A percentile compares a stretch with the other conserved stretches of the same genome.
Conservation (phyloP, 2,113 vertebrate species). For the Todiramphus saurophagus region DNA sequence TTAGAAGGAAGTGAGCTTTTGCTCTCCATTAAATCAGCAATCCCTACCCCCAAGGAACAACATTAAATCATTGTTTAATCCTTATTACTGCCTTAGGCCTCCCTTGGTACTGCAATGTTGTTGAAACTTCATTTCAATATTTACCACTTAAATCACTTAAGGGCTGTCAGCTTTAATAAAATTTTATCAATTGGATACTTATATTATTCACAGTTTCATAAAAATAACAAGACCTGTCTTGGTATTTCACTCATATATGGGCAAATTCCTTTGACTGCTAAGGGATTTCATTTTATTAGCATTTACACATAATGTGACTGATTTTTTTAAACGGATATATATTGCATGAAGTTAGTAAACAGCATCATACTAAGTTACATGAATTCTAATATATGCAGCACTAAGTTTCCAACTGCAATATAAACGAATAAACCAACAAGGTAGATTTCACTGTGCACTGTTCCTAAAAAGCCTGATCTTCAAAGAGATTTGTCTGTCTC, state of each 20-base stretch:
- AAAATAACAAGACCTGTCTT: conserved; percentile 78
- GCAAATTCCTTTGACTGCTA: conserved; percentile 75
- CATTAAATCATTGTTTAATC: conserved; percentile 80
- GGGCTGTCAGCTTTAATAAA: conserved; percentile 88
- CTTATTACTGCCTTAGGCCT: conserved; percentile 77
- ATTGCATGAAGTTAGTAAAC: conserved; percentile 27
- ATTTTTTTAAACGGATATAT: conserved; percentile 32
- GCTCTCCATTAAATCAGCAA: conserved; percentile 66
- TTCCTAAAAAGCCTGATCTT: neutral
- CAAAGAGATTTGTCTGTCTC: neutral
- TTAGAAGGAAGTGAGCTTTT: conserved; percentile 73
- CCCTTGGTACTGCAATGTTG: conserved; percentile 66
- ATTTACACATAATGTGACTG: conserved; percentile 56
- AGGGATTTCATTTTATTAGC: conserved; percentile 80
- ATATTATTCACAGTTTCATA: conserved; percentile 84
- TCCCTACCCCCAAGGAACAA: conserved; percentile 65
- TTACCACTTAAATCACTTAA: conserved; percentile 89
- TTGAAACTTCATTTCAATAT: conserved; percentile 87
- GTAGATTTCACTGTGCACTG: neutral
- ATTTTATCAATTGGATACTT: conserved; percentile 86
- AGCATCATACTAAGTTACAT: neutral
- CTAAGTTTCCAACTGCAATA: neutral
- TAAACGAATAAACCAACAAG: neutral
- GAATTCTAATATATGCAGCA: conserved; percentile 1
- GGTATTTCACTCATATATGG: conserved; percentile 74